Evolutionary conservation across 2,797 vertebrate genomes (phyloP).

Genomic region (Helarctos malayanus): DNA sequence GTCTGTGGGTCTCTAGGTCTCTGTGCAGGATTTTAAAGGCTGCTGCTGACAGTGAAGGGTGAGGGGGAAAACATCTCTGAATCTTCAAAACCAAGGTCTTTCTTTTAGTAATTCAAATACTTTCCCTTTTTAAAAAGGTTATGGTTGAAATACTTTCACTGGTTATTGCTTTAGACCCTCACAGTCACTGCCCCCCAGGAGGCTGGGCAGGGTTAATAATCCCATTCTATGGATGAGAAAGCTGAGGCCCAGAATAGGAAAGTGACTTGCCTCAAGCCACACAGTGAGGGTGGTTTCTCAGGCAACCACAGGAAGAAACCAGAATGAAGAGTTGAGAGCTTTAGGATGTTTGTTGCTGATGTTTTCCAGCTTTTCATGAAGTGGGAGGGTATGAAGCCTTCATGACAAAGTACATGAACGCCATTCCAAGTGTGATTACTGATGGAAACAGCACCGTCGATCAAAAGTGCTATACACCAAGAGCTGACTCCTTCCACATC

Average conservation of each 20-base stretch:
- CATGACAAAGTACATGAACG: constrained; percentile 92
- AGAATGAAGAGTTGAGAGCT: not conserved
- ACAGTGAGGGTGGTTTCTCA: not conserved
- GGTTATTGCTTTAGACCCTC: not conserved
- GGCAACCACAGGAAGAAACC: not conserved
- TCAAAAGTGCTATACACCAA: constrained; percentile 91
- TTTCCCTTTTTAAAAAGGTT: not conserved
- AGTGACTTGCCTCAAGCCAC: not conserved
- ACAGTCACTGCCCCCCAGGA: not conserved
- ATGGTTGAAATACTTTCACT: not conserved
- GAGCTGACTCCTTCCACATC: constrained; percentile 94
- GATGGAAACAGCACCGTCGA: constrained; percentile 70
- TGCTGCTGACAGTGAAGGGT: not conserved
- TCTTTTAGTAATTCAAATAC: not conserved
- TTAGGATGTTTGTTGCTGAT: not conserved
- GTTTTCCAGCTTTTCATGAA: constrained; percentile 90
- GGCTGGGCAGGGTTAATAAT: not conserved
- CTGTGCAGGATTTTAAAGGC: not conserved
- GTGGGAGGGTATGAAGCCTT: constrained; percentile 94
- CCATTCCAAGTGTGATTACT: constrained; percentile 88
- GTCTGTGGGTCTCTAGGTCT: not conserved
- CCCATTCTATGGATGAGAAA: not conserved
- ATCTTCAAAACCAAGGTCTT: not conserved
- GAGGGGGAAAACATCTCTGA: not conserved
- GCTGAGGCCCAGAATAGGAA: not conserved